Conservation (phyloP, 2,797 vertebrate species). For the Eulemur rubriventer region DNA sequence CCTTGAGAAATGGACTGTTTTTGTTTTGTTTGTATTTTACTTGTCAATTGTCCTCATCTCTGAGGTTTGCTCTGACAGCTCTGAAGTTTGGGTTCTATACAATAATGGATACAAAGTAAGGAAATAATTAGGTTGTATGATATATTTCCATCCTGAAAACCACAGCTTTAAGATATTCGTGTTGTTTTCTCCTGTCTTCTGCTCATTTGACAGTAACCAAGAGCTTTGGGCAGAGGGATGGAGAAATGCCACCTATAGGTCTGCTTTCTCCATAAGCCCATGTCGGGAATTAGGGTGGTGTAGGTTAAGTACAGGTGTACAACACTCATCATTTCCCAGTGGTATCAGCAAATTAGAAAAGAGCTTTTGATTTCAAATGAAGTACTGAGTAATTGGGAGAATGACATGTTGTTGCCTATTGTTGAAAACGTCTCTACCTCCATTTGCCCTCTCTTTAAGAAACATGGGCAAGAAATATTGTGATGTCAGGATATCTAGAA, state of each 20-base stretch:
- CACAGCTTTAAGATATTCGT: not conserved
- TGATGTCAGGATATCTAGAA: not conserved
- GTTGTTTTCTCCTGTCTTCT: not conserved
- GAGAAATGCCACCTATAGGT: no score
- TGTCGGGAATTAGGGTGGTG: fast-evolving
- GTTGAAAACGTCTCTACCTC: not conserved
- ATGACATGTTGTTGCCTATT: not conserved
- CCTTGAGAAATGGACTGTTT: not conserved
- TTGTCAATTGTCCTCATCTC: not conserved
- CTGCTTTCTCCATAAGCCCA: fast-evolving
- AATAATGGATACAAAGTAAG: not conserved
- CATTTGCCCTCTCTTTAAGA: not conserved
- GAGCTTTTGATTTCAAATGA: not conserved
- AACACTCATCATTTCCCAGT: fast-evolving
- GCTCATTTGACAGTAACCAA: no score
- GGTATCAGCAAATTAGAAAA: not conserved
- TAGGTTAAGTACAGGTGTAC: fast-evolving
- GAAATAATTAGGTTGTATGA: not conserved
- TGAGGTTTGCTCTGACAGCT: not conserved
- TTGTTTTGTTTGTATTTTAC: not conserved
- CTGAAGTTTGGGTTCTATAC: not conserved
- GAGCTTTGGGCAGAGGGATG: not conserved
- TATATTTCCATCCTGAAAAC: not conserved
- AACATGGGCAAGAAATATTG: not conserved
- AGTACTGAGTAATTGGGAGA: not conserved